Conservation (phyloP, 2,113 vertebrate genomes). For the Engraulis encrasicolus region DNA sequence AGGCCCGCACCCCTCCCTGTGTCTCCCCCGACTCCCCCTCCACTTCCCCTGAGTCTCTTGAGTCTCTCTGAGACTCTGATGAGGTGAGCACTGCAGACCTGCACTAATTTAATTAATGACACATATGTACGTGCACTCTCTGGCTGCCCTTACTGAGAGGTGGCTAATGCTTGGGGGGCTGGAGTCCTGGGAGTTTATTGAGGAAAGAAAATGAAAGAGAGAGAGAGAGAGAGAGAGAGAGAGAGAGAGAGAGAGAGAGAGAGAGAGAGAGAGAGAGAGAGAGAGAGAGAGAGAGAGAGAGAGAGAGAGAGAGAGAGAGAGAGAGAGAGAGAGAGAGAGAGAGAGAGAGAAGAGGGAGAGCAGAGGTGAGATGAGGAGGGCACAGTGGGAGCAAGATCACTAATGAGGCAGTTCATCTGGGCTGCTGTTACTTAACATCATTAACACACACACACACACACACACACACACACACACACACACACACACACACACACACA, state of each 20-base stretch:
- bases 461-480: neutral
- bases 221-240: neutral
- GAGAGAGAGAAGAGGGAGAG: neutral
- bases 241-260: neutral
- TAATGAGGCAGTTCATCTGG: slow-evolving; percentile 28
- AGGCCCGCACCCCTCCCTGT: neutral
- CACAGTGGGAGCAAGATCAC: slow-evolving; percentile 1
- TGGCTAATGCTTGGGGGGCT: neutral
- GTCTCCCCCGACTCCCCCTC: neutral
- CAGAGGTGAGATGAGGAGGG: neutral
- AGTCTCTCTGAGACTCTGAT: neutral
- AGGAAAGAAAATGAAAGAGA: neutral
- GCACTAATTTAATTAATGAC: neutral
- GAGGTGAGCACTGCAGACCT: neutral
- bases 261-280: neutral
- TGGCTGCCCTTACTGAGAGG: neutral
- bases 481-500: neutral
- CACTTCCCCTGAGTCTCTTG: no score
- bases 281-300: neutral
- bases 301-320: neutral
- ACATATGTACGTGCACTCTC: neutral
- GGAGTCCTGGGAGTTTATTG: neutral
- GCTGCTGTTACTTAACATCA: slow-evolving; percentile 38
- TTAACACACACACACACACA: slow-evolving; percentile 26
- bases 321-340: neutral